Percentiles rank a stretch among this genome's conserved stretches.
phyloP scores from a whole-genome alignment of 2,888 invertebrate species.

The Stratiomys singularior region DNA sequence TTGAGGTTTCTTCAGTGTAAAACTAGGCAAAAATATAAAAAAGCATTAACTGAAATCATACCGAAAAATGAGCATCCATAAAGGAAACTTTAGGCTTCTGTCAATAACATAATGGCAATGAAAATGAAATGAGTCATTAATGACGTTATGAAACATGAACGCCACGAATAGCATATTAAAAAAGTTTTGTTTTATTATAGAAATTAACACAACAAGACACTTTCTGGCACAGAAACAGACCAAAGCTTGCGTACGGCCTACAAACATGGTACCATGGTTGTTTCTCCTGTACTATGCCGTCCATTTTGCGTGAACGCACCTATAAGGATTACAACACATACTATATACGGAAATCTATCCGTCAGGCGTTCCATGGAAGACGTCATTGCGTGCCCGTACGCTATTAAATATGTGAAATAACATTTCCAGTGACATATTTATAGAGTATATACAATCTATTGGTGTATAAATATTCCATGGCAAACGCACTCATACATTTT shows the following conservation, averaged over 20 bases:
- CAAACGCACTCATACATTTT: no score
- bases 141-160: neutral
- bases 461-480: conserved; percentile 22
- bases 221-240: conserved; percentile 30
- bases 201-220: conserved; percentile 44
- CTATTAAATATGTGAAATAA: conserved; percentile 36
- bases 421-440: conserved; percentile 45
- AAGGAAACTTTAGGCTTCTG: no score
- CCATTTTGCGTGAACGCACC: neutral
- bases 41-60: no score
- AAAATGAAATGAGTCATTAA: neutral
- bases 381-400: conserved; percentile 23
- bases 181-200: conserved; percentile 38
- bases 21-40: no score
- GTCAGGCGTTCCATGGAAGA: neutral
- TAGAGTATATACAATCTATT: conserved; percentile 19
- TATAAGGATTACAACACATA: neutral
- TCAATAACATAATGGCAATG: neutral
- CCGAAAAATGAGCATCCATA: no score
- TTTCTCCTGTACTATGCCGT: neutral
- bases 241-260: conserved; percentile 26
- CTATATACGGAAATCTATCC: neutral
- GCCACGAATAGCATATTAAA: conserved; percentile 25
- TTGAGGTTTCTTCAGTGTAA: no score
- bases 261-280: conserved; percentile 20